Evolutionary conservation across 2,797 vertebrate species (phyloP), one percentile per base, ranked within the genome.

Genomic region (Melanotaenia nigrans): DNA sequence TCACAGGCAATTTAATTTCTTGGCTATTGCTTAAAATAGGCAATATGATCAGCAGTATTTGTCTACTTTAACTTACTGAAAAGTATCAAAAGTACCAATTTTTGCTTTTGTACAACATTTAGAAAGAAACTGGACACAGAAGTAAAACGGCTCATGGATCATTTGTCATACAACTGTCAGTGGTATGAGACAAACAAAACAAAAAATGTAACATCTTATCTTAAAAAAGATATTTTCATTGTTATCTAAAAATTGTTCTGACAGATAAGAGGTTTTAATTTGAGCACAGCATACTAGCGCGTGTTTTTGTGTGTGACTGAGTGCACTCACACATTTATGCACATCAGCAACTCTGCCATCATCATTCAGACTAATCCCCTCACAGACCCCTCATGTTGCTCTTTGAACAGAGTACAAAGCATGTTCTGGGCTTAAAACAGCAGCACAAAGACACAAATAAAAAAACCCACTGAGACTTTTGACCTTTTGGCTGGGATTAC

Each of bases 391-490:
- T 93, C 84, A 73, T 89, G 91, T 85, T 89, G 90, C 91, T 92
- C 92, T 94, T 95, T 95, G 91, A 94, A 93, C 88, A 60, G 75
- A 90, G 89, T 93, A 94, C 93, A 94, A 94, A 94, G 93, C 85
- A 75, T 93, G 89, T 92, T 88, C 83, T 87, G 89, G 89, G 90
- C 88, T 93, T 92, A 91, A 93, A 94, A 92, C 90, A 91, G 91
- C 89, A 87, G 85, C 90, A 92, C 89, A 94, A 91, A 93, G 90
- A 92, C 89, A 91, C 85, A 90, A 91, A 93, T 91, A 90, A 90
- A 90, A 32, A 93, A 92, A 89, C 89, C 92, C 77, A 84, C 89
- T 92, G 93, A 91, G 92, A 91, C 90, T 93, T 92, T 91, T 93
- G 92, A 93, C 92, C 92, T 93, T 93, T 93, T 68, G 47, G 81